Conservation (phyloP, 2,888 invertebrate genomes). For the Trissonchulus sp. region DNA sequence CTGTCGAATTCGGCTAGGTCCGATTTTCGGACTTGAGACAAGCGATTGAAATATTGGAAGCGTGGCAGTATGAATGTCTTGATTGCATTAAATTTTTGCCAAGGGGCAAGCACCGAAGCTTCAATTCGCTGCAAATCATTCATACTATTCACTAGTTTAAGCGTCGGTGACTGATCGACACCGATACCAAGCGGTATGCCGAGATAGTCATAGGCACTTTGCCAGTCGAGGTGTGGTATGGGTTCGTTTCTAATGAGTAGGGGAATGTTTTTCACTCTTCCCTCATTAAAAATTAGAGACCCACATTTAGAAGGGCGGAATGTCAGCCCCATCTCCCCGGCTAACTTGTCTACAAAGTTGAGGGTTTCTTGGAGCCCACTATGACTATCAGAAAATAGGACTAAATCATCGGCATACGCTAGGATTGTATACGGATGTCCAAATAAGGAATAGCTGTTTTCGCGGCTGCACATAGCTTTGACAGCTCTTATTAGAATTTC, state of each 20-base stretch:
- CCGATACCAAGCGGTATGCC: neutral
- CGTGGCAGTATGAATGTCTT: conserved; percentile 37
- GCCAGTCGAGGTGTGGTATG: neutral
- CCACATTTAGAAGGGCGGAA: conserved; percentile 21
- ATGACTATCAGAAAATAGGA: conserved; percentile 31
- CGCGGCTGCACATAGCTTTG: too few relatives aligned
- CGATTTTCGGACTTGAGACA: conserved; percentile 26
- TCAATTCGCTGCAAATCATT: conserved; percentile 30
- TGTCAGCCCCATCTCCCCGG: neutral
- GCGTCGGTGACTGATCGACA: neutral
- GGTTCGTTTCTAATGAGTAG: neutral
- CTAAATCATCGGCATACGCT: conserved; percentile 42
- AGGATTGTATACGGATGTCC: neutral
- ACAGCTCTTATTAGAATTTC: conserved; percentile 41
- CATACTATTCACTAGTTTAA: conserved; percentile 14
- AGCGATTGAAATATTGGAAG: neutral
- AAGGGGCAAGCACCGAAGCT: conserved; percentile 37
- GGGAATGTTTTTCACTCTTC: neutral
- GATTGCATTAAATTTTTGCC: conserved; percentile 41
- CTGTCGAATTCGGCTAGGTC: conserved; percentile 30
- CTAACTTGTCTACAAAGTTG: neutral
- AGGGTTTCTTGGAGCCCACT: conserved; percentile 32
- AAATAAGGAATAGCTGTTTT: too few relatives aligned
- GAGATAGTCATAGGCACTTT: conserved; percentile 4
- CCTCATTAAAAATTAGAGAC: neutral